Evolutionary conservation across 2,888 invertebrate species (phyloP), one percentile per base, ranked within the genome.

Genomic region (Drosophila prostipennis): DNA sequence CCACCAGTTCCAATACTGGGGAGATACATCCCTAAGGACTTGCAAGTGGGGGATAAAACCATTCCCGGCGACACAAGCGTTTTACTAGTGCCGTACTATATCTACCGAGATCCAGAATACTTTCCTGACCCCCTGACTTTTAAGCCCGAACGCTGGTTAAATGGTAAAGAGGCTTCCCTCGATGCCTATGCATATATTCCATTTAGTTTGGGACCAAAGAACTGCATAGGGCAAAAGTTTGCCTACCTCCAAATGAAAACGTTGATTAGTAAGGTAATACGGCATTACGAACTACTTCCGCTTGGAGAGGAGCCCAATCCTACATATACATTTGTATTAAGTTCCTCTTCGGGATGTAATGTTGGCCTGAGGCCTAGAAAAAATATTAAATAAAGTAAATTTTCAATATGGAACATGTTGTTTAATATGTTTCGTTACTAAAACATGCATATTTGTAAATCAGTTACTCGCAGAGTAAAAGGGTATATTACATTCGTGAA

Each of bases 101-200:
- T 46, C 14, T 32, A 10, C 6, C 46, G 46, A 11, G 32, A 32
- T 46, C 14, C 46, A 7, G 26, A 43, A 6, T 23, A 43, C 43
- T 43, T 43, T 13, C 43, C 11, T 5, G 46, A 46, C 32, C 46
- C 29, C 6, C 29, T 32, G 10, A 29, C 3, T 11, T 46, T 46
- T 29, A 46, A 46, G 46, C 46, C 46, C 14, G 46, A 46, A 32
- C 29, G 46, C 6, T 46, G 46, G 29, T n/a, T n/a, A n/a, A n/a
- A 6, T 32, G 14, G 10, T 5, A 14, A 46, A 32, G 5, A 14
- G 6, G 26, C 4, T 7, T n/a, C 10, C 2, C 4, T 10, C 14
- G 7, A n/a, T 1, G 3, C 10, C 7, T 14, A 16, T 10, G 29
- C 46, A 0, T 46, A 46, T 16, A 29, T 46, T 29, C 46, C 46